Evolutionary conservation across 2,113 vertebrate genomes (phyloP).

Genomic region (Apeltes quadracus): DNA sequence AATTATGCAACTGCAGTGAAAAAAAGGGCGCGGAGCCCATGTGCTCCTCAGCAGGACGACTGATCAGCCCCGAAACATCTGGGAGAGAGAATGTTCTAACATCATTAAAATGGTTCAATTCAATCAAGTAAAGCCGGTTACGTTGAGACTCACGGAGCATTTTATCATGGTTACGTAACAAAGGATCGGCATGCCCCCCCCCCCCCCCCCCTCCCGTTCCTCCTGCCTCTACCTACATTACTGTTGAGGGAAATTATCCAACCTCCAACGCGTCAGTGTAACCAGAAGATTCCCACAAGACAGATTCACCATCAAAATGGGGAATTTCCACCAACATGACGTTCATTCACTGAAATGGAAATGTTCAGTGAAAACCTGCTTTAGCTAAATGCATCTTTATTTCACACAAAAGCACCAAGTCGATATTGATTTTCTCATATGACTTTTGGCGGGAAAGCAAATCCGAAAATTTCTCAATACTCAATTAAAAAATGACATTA

Average conservation of each 20-base stretch:
- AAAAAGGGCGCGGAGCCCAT: not conserved
- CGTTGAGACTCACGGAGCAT: not conserved
- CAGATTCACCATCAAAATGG: too few species aligned
- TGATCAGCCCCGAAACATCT: not conserved
- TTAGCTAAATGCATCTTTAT: not conserved
- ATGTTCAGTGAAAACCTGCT: too few species aligned
- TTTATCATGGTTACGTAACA: not conserved
- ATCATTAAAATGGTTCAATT: too few species aligned
- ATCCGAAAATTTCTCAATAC: too few species aligned
- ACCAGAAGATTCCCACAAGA: not conserved
- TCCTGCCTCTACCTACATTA: not conserved
- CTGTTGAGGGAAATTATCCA: too few species aligned
- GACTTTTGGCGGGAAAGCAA: not conserved
- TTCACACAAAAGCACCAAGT: not conserved
- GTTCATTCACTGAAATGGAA: not conserved
- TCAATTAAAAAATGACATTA: not conserved
- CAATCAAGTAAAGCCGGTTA: not conserved
- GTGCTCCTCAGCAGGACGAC: constrained; percentile 4
- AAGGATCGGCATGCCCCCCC: not conserved
- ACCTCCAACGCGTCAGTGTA: too few species aligned
- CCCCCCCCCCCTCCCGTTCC: not conserved
- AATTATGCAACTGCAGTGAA: constrained; percentile 32
- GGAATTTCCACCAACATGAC: not conserved
- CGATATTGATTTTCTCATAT: not conserved
- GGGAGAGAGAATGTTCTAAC: not conserved